Conservation (phyloP, 1,140 invertebrate species). For the Whitmania pigra region DNA sequence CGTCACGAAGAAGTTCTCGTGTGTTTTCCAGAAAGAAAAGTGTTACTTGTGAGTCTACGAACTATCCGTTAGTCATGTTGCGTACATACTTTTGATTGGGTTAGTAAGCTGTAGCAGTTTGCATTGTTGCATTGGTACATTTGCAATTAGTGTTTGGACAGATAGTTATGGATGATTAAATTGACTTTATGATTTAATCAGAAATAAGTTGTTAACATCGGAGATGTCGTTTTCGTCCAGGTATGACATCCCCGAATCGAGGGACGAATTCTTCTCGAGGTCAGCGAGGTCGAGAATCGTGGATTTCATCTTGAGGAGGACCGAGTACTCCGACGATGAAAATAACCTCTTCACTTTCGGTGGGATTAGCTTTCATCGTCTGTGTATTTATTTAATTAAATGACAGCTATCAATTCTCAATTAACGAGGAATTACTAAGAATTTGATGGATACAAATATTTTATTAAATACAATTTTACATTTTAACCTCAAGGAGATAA, state of each 20-base stretch:
- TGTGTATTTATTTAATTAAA: neutral
- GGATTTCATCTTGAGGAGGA: constrained; percentile 82
- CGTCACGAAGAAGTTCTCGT: constrained; percentile 47
- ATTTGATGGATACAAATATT: too few species aligned
- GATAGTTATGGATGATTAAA: too few species aligned
- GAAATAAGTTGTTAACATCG: neutral
- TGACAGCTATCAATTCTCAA: neutral
- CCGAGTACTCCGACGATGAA: constrained; percentile 57
- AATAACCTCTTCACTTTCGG: constrained; percentile 14
- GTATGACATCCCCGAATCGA: constrained; percentile 69
- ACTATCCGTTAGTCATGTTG: neutral
- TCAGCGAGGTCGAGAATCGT: constrained; percentile 77
- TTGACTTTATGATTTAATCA: neutral
- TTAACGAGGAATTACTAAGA: too few species aligned
- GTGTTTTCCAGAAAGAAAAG: constrained; percentile 59
- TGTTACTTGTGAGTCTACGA: constrained; percentile 62
- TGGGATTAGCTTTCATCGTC: neutral
- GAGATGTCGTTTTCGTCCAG: constrained; percentile 46
- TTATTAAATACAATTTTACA: too few species aligned
- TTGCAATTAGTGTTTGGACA: too few species aligned
- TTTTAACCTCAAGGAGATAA: too few species aligned
- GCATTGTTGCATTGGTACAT: too few species aligned
- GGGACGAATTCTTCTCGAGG: constrained; percentile 68
- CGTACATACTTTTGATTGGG: neutral
- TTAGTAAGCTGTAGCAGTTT: neutral